Evolutionary conservation across 2,888 invertebrate genomes (phyloP).

Genomic region (Leptarthrus brevirostris): DNA sequence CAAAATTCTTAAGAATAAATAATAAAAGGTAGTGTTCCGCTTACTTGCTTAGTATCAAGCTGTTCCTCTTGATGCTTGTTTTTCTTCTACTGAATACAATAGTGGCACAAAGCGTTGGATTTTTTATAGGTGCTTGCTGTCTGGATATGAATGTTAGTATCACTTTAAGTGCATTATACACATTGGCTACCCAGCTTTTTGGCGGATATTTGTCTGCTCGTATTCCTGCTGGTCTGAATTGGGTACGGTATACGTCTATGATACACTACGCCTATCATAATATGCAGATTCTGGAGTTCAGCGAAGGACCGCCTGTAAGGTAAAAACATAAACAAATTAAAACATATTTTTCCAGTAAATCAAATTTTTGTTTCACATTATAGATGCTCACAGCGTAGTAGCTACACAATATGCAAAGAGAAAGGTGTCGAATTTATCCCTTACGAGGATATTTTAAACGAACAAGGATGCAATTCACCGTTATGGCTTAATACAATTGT

Average conservation of each 20-base stretch:
- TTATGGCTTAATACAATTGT: constrained; percentile 81
- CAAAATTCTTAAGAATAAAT: not conserved
- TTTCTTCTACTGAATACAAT: constrained; percentile 78
- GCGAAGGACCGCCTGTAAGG: constrained; percentile 76
- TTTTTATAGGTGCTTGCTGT: constrained; percentile 82
- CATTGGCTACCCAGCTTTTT: constrained; percentile 80
- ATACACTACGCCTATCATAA: constrained; percentile 84
- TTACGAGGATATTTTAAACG: constrained; percentile 74
- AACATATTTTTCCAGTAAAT: no score
- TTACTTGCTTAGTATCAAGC: constrained; percentile 67
- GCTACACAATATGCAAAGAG: constrained; percentile 74
- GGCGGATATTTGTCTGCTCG: constrained; percentile 80
- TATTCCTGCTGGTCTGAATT: constrained; percentile 78
- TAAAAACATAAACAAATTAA: constrained; percentile 69
- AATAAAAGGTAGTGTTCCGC: constrained; percentile 21
- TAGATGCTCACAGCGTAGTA: constrained; percentile 77
- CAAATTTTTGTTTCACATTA: constrained; percentile 54
- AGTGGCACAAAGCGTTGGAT: constrained; percentile 82
- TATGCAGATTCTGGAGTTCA: constrained; percentile 83
- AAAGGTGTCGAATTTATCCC: constrained; percentile 71
- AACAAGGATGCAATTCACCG: constrained; percentile 74
- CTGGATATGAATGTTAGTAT: constrained; percentile 82
- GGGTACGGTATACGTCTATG: constrained; percentile 81
- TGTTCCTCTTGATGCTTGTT: constrained; percentile 76
- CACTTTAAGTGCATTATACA: constrained; percentile 81